A percentile compares a stretch with the other conserved stretches of the same genome.
These are phyloP conservation scores for Drosophila nasuta DNA, from an alignment of 1,140 invertebrate species.

Conservation along the genomic window DNA sequence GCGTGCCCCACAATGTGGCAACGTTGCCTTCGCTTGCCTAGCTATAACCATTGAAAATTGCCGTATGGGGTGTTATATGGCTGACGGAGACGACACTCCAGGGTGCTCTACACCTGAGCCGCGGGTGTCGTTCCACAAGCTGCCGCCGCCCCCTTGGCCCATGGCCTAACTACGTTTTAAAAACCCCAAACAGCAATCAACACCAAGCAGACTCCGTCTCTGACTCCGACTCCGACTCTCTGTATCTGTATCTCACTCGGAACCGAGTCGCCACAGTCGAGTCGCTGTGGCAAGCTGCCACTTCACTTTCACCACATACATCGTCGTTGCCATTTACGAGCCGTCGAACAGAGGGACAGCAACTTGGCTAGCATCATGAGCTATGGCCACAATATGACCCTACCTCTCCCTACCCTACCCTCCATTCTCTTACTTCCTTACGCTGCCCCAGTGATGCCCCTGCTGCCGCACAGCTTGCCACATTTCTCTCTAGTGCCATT, in stretches of 20 bases:
- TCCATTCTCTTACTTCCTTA: neutral
- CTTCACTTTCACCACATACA: slow-evolving; percentile 66
- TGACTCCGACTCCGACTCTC: neutral
- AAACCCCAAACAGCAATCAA: slow-evolving; percentile 85
- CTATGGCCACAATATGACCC: slow-evolving; percentile 70
- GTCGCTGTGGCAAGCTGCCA: slow-evolving; percentile 17
- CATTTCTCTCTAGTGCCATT: slow-evolving; percentile 82
- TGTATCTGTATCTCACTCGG: neutral
- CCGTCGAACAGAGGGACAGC: slow-evolving; percentile 63
- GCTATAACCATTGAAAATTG: slow-evolving; percentile 82
- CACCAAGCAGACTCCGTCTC: slow-evolving; percentile 67
- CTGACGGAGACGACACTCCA: slow-evolving; percentile 83
- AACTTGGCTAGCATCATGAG: slow-evolving; percentile 63
- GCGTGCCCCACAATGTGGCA: neutral
- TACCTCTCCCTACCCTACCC: neutral
- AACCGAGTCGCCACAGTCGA: too few relatives aligned
- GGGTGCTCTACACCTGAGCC: slow-evolving; percentile 85
- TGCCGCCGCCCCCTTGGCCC: slow-evolving; percentile 55
- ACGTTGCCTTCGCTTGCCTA: slow-evolving; percentile 7
- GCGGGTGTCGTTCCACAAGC: slow-evolving; percentile 82
- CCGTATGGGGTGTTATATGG: slow-evolving; percentile 83
- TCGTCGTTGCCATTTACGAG: slow-evolving; percentile 76
- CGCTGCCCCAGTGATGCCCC: too few relatives aligned
- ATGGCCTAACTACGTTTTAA: slow-evolving; percentile 84
- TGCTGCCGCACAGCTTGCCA: slow-evolving; percentile 43